Base-by-base conservation (phyloP, 2,797 vertebrate genomes). In the Parotocinclus haroldoi region DNA sequence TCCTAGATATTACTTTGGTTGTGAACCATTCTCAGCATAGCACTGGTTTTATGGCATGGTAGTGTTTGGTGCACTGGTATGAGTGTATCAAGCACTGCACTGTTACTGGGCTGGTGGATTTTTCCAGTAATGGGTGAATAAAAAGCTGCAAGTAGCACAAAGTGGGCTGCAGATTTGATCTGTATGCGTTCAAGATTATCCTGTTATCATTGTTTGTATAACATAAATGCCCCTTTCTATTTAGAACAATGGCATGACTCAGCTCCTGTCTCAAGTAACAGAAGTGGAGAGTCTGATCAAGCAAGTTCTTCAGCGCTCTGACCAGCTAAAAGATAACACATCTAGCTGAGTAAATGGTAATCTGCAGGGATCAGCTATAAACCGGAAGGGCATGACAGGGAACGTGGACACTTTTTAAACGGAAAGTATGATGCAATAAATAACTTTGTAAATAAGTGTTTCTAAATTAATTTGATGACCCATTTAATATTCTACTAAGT, bases 281-380 rank as follows among this genome's bases (percentile, higher is more conserved):
- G 82, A 89, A 10, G 71, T 84, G 4, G 79, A 89, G 58, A 76
- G 51, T 64, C 58, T 87, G 69, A 82, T 78, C 54, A 66, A 57
- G 64, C 83, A 81, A 73, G 71, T 89, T 54, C 80, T 87, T 8
- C 78, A 81, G 57, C 64, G 57, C 51, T 66, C 58, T 52, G 18
- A 36, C 27, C 52, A 75, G 9, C 60, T 70, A 58, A 63, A 54
- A 27, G 58, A 44, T 11, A 49, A 45, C 38, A 36, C 10, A 27
- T 66, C 51, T n/a, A 42, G 45, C 58, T 75, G 57, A 79, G 58
- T 7, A 39, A 45, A 9, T 14, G 38, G 14, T 54, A 54, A 8
- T 53, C 13, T 58, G 36, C 38, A 52, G 14, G 27, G 4, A 37
- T 10, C 0, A 17, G 36, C 48, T 7, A 36, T 7, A 50, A 40